Conservation (phyloP, 2,113 vertebrate genomes). For the Eulemur macaco region DNA sequence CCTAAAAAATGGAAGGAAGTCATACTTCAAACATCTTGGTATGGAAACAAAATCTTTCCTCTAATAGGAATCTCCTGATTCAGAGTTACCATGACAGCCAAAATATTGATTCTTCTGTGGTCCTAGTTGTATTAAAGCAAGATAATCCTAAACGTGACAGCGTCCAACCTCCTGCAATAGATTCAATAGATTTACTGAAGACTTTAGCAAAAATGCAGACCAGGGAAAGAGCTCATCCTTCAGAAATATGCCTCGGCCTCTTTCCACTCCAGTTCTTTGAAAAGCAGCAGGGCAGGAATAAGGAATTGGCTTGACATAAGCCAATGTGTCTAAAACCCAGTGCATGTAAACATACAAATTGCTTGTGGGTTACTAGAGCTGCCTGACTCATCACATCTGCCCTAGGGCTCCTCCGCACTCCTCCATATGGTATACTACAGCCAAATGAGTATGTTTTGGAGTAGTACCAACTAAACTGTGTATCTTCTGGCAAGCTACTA, state of each 20-base stretch:
- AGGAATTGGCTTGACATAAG: conserved; percentile 54
- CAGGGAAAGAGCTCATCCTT: conserved; percentile 57
- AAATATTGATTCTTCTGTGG: background rate
- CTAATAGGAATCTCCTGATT: background rate
- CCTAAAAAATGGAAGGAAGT: conserved; percentile 41
- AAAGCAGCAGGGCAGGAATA: conserved; percentile 25
- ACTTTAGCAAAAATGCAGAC: conserved; percentile 6
- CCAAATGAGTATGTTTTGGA: background rate
- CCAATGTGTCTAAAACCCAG: conserved; percentile 48
- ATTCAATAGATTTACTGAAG: background rate
- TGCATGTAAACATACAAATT: conserved; percentile 57
- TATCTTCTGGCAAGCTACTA: background rate
- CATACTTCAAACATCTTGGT: background rate
- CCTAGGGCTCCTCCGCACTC: background rate
- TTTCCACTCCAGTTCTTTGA: conserved; percentile 6
- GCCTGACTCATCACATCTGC: background rate
- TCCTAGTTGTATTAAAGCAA: conserved; percentile 32
- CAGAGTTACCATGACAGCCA: conserved; percentile 37
- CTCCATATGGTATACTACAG: background rate
- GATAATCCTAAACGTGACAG: background rate
- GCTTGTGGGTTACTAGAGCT: background rate
- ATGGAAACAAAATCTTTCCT: conserved; percentile 25
- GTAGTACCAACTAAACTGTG: background rate
- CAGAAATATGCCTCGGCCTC: conserved; percentile 26
- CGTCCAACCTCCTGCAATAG: conserved; percentile 47